Percentiles rank a stretch among this genome's conserved stretches.
Evolutionary conservation across 2,797 vertebrate genomes (phyloP).

Genomic region (Momotus momota): DNA sequence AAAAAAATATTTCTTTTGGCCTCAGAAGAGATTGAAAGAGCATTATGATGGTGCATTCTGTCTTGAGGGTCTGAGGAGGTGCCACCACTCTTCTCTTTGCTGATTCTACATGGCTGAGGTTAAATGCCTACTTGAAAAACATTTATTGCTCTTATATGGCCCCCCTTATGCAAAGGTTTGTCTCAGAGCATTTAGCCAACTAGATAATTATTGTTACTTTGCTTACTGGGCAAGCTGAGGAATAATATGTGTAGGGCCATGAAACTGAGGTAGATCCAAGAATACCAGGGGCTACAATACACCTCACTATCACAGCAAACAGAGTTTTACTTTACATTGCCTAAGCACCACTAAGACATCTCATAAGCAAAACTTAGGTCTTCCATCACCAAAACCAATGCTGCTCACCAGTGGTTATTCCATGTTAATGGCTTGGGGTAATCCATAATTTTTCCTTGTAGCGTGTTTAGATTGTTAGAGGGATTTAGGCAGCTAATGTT

Average conservation of each 20-base stretch:
- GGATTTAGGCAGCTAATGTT: not conserved
- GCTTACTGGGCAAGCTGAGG: not conserved
- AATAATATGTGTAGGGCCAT: accelerated
- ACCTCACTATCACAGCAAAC: accelerated
- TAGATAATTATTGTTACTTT: not conserved
- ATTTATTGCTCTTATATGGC: not conserved
- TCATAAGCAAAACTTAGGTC: not conserved
- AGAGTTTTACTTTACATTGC: not conserved
- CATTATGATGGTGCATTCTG: not conserved
- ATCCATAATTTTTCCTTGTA: not conserved
- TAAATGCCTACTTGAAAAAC: not conserved
- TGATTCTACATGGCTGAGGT: not conserved
- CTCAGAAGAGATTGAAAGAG: not conserved
- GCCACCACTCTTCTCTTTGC: not conserved
- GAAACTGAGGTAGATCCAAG: not conserved
- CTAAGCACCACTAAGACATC: not conserved
- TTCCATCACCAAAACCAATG: not conserved
- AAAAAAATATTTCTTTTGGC: not conserved
- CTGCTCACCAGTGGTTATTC: not conserved
- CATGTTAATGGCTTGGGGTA: not conserved
- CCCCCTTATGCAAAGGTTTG: not conserved
- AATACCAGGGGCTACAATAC: not conserved
- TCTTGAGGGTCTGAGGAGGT: not conserved
- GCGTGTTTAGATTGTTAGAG: not conserved
- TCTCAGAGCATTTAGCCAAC: not conserved